A percentile compares a stretch with the other conserved stretches of the same genome.
Evolutionary conservation across 2,113 vertebrate species (phyloP).

Genomic region (Holacanthus passer): DNA sequence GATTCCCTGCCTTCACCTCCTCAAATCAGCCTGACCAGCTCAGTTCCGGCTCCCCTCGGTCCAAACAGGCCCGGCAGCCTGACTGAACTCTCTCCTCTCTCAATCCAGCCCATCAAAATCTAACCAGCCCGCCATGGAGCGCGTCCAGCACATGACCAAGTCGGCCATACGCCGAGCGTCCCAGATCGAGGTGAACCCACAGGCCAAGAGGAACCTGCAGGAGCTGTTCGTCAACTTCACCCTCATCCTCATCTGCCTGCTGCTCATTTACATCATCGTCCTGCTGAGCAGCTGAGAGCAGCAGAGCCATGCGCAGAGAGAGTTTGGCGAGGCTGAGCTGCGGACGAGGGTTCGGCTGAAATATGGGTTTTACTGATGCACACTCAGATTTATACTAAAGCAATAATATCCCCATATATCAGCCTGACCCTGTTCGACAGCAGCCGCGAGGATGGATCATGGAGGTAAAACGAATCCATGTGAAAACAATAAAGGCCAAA

Average conservation of each 20-base stretch:
- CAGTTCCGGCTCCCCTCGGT: neutral
- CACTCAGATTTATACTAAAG: neutral
- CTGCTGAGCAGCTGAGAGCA: constrained; percentile 87
- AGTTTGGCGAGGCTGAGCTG: neutral
- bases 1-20: neutral
- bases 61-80: constrained; percentile 24
- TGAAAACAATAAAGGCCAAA: constrained; percentile 23
- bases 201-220: constrained; percentile 95
- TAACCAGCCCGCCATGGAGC: constrained; percentile 88
- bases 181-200: constrained; percentile 94
- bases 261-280: constrained; percentile 98
- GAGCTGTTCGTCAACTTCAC: constrained; percentile 99
- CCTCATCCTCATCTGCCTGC: constrained; percentile 97
- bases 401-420: constrained; percentile 10
- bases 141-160: constrained; percentile 96
- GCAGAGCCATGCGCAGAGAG: neutral
- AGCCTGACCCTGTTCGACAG: constrained; percentile 16
- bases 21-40: neutral
- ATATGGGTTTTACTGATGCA: constrained; percentile 1
- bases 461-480: neutral
- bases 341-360: constrained; percentile 1
- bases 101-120: neutral
- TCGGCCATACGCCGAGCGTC: constrained; percentile 96
- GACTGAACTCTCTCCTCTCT: neutral
- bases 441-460: neutral